These are phyloP conservation scores for Acrossocheilus fasciatus DNA, from an alignment of 2,797 vertebrate genomes.

Conservation along the genomic window DNA sequence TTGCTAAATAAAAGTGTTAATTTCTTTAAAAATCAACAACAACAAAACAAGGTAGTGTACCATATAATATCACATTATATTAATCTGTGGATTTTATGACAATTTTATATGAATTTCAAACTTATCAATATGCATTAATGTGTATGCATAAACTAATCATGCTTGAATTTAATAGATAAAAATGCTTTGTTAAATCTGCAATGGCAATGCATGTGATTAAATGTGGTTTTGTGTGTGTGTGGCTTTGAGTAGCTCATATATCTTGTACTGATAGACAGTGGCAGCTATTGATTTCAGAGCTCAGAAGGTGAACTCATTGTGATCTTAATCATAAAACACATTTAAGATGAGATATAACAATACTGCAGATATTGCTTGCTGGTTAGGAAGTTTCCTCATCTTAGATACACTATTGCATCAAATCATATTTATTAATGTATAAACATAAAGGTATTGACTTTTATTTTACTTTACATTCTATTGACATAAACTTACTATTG, in stretches of 20 bases:
- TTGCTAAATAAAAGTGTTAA: background rate
- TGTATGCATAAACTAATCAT: background rate
- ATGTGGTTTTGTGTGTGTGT: constrained; percentile 1
- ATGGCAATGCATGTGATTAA: background rate
- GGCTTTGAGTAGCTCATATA: background rate
- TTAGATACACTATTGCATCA: background rate
- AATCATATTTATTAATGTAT: constrained; percentile 4
- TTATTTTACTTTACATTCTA: background rate
- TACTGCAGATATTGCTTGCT: background rate
- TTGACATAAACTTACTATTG: background rate
- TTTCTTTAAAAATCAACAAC: background rate
- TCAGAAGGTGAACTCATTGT: constrained; percentile 9
- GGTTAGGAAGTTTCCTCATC: background rate
- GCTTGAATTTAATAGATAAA: background rate
- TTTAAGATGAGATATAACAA: constrained; percentile 20
- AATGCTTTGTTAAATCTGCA: constrained; percentile 3
- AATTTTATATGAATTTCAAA: background rate
- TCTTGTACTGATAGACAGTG: constrained; percentile 26
- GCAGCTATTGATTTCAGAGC: constrained; percentile 35
- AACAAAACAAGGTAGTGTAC: background rate
- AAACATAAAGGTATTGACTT: background rate
- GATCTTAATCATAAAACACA: constrained; percentile 24
- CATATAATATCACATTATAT: background rate
- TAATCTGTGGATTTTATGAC: background rate
- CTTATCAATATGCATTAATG: background rate